Evolutionary conservation across 1,140 invertebrate species (phyloP), one percentile per base, ranked within the genome.

Genomic region (Cepaea nemoralis): DNA sequence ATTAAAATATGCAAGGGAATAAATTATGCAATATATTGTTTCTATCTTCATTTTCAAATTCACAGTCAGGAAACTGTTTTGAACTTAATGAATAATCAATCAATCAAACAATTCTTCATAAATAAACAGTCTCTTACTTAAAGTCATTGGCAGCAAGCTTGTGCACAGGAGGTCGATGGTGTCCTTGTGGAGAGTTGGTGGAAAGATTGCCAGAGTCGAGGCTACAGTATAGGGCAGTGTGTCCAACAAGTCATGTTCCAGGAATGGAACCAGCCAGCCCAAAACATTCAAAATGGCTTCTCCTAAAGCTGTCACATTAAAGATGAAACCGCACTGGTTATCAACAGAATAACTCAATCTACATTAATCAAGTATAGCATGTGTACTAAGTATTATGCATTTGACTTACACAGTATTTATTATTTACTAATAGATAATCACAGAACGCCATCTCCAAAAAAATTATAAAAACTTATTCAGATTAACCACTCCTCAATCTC

Each of bases 171-270:
- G 94, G 90, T 99, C 97, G 40, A 99, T 94, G 82, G 99, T 96
- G 86, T 98, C 96, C 91, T 97, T 97, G 91, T 99, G 97, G 42
- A 99, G 92, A 74, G 95, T 94, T 66, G 94, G 93, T 5, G 98
- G 98, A 86, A 99, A 94, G 50, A 97, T 95, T 69, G 97, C 96
- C 85, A 99, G 95, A 83, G 97, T 95, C 83, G 97, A 97, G 14
- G 98, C 97, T 71, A 97, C 95, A 83, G 98, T 93, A 90, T 98
- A 98, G 33, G 98, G 97, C 84, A 99, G 92, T 87, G 96, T 96
- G 93, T 99, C 97, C 85, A 99, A 96, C 85, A 97, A 93, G 90
- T 99, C 97, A 89, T 97, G 95, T 89, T 99, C 98, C 84, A 99
- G 92, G 91, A 99, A 99, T 27, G 98, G 97, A 81, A 99, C 93